Evolutionary conservation across 2,888 invertebrate species (phyloP).

Genomic region (Phengaris arion): DNA sequence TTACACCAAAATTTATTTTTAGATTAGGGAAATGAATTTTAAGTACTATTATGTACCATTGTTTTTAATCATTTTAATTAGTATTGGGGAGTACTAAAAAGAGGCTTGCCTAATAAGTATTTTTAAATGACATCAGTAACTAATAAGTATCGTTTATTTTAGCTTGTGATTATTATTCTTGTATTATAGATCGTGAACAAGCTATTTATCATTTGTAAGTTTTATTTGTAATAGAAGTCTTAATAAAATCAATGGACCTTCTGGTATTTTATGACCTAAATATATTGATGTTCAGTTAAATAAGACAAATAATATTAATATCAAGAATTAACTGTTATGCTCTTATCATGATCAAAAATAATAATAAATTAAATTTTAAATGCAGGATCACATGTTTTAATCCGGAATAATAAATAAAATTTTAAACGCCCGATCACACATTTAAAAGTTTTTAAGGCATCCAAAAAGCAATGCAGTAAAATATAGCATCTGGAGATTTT

Average conservation of each 20-base stretch:
- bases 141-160: neutral
- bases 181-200: neutral
- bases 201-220: neutral
- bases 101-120: constrained; percentile 29
- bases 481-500: too few species aligned
- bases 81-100: constrained; percentile 20
- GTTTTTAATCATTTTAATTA: constrained; percentile 27
- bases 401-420: too few species aligned
- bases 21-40: constrained; percentile 54
- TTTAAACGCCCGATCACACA: too few species aligned
- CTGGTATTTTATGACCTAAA: neutral
- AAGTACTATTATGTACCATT: constrained; percentile 18
- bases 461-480: too few species aligned
- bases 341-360: too few species aligned
- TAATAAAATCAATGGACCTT: too few species aligned
- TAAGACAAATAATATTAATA: too few species aligned
- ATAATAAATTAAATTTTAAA: too few species aligned
- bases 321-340: too few species aligned
- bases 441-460: too few species aligned
- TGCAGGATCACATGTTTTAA: too few species aligned
- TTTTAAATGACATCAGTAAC: neutral
- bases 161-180: neutral
- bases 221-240: neutral
- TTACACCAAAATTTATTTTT: constrained; percentile 75
- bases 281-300: too few species aligned